Evolutionary conservation across 2,888 invertebrate species (phyloP).

Genomic region (Euplexia lucipara): DNA sequence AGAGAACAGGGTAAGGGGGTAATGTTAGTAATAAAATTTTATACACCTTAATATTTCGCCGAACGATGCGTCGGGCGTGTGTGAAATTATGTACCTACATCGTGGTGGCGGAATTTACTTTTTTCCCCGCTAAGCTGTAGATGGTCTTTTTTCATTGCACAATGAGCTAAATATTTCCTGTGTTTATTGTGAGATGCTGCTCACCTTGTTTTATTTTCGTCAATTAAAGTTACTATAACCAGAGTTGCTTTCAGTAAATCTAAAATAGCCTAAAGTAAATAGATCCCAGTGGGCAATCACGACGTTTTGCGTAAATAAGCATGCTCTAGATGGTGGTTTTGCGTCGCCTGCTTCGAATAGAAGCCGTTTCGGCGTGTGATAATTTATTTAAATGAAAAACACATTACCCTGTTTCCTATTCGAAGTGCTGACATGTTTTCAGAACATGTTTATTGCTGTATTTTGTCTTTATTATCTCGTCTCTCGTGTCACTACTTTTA

Average conservation of each 20-base stretch:
- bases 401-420: conserved; percentile 86
- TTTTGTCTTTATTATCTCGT: conserved; percentile 86
- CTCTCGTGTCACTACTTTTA: conserved; percentile 79
- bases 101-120: conserved; percentile 81
- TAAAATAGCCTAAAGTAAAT: conserved; percentile 79
- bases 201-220: conserved; percentile 49
- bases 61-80: conserved; percentile 88
- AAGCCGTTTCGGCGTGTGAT: conserved; percentile 80
- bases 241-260: conserved; percentile 64
- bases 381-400: conserved; percentile 90
- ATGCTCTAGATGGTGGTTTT: conserved; percentile 72
- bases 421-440: conserved; percentile 82
- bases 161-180: conserved; percentile 58
- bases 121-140: conserved; percentile 69
- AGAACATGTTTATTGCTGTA: conserved; percentile 84
- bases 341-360: conserved; percentile 72
- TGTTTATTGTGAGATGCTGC: conserved; percentile 41
- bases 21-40: conserved; percentile 89
- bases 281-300: conserved; percentile 80
- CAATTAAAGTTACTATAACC: conserved; percentile 59
- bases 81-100: conserved; percentile 85
- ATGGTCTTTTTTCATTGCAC: conserved; percentile 66
- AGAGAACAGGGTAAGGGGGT: conserved; percentile 85
- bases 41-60: conserved; percentile 89
- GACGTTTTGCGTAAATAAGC: conserved; percentile 82